Base-by-base conservation (phyloP, 2,888 invertebrate genomes). In the Brachyptera risi region DNA sequence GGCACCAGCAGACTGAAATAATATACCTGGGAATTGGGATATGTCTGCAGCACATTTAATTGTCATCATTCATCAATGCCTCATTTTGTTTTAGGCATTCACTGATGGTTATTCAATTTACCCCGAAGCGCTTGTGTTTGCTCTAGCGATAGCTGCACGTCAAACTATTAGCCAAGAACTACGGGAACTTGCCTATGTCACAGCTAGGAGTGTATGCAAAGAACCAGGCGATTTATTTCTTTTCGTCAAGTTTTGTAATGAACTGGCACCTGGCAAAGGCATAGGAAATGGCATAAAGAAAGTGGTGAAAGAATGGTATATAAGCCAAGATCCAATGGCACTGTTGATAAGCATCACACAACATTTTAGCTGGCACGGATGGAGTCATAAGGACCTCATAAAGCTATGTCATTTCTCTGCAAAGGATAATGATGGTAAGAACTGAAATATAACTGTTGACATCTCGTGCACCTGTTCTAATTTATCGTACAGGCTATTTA, bases 211-310 rank as follows among this genome's bases (percentile, higher is more conserved):
- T 68, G 75, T 88, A 35, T 85, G 84, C 69, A 78, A 78, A 63
- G 79, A 80, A 54, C 82, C 88, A 7, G 81, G 86, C 66, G 78
- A 85, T 66, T 76, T 88, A 70, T 79, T 87, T 74, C 74, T 82
- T 23, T 87, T 86, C 67, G 76, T 82, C 59, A 81, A 81, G 69
- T 83, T 79, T 68, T 78, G 81, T 50, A 78, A 82, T 68, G 68
- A 76, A 59, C 69, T 84, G 67, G 73, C 71, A 15, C 66, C 67
- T 31, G 54, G 54, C 35, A 54, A 37, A 37, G 83, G 82, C 13
- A 81, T 80, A 76, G 87, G 87, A 44, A 76, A 81, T 66, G 83
- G 85, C 1, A 83, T 87, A 78, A 80, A 84, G 66, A 83, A 79
- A 65, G 79, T 81, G 59, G 77, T 90, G 19, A 75, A 75, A 57